phyloP scores from a whole-genome alignment of 2,797 vertebrate genomes.

The Sebastes trivittatus region DNA sequence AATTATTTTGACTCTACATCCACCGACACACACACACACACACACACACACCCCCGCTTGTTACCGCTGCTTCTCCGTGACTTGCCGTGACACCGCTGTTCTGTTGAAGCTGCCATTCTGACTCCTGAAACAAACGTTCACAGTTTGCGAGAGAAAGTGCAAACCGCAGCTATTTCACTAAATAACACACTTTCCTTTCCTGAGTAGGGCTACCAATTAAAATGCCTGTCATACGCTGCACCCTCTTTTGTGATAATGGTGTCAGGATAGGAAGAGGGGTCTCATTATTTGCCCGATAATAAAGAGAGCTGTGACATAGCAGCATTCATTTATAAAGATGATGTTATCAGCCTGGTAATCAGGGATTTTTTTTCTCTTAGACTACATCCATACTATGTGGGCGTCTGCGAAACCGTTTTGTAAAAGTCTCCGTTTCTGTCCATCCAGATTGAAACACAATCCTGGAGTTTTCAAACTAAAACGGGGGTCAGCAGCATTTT shows the following conservation, averaged over 20 bases:
- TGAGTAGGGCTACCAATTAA: conserved; percentile 41
- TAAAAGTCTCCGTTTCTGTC: neutral
- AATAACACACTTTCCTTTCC: conserved; percentile 30
- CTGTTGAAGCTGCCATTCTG: conserved; percentile 29
- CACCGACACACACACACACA: conserved; percentile 16
- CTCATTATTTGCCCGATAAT: conserved; percentile 34
- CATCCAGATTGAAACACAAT: neutral
- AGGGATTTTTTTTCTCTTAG: neutral
- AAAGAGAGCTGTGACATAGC: conserved; percentile 15
- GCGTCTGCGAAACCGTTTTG: neutral
- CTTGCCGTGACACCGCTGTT: conserved; percentile 27
- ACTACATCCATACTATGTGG: neutral
- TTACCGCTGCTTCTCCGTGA: conserved; percentile 13
- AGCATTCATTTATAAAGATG: conserved; percentile 6
- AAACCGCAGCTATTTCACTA: conserved; percentile 22
- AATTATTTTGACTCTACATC: conserved; percentile 38
- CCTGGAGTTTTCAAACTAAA: neutral
- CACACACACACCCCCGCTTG: neutral
- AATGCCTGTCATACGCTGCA: conserved; percentile 31
- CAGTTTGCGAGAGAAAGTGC: conserved; percentile 33
- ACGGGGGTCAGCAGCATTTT: neutral
- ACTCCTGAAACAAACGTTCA: conserved; percentile 20
- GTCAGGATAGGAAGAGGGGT: neutral
- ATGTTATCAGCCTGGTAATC: conserved; percentile 7
- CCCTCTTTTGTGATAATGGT: conserved; percentile 26